phyloP scores from a whole-genome alignment of 2,113 vertebrate genomes.

The Meriones unguiculatus region DNA sequence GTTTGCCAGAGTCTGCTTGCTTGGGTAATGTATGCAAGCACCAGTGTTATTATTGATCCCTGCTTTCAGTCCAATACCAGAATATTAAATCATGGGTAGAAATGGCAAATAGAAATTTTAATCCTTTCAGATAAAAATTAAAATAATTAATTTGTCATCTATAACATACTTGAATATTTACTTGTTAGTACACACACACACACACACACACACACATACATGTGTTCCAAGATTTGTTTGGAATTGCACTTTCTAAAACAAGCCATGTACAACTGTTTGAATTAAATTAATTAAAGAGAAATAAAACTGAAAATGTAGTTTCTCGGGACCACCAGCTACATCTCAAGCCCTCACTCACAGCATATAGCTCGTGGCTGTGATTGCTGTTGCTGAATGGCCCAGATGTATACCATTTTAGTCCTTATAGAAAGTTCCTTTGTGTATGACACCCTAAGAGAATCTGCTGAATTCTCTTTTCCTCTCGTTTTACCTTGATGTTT shows the following conservation, averaged over 20 bases:
- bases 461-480: background rate
- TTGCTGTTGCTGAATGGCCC: background rate
- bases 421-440: background rate
- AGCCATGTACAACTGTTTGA: background rate
- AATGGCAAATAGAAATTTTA: conserved; percentile 43
- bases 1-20: background rate
- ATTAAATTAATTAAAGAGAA: conserved; percentile 29
- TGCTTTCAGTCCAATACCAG: conserved; percentile 59
- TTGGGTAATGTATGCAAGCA: conserved; percentile 52
- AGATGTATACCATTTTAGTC: background rate
- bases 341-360: background rate
- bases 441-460: background rate
- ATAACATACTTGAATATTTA: background rate
- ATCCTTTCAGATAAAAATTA: conserved; percentile 39
- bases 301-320: conserved; percentile 17
- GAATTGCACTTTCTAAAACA: background rate
- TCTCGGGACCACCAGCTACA: background rate
- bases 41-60: conserved; percentile 38
- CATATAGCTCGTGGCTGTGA: background rate
- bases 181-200: background rate
- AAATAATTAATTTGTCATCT: background rate
- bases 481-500: background rate
- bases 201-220: background rate
- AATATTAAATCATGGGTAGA: conserved; percentile 59
- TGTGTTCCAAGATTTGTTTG: conserved; percentile 39